Conservation (phyloP, 2,797 vertebrate species). For the Alectoris magna region DNA sequence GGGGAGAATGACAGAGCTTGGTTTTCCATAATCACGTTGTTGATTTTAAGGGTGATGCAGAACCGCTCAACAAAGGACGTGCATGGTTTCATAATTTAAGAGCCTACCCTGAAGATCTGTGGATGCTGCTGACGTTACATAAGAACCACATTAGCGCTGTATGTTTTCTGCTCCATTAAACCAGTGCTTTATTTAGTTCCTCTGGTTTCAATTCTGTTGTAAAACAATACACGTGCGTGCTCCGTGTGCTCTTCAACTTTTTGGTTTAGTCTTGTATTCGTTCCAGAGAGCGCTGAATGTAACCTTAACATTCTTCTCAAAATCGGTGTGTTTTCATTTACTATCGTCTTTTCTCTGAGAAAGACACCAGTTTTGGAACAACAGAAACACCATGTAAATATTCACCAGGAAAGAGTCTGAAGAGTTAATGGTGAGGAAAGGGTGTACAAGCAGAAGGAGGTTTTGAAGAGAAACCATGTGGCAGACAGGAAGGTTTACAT, state of each 20-base stretch:
- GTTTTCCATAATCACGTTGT: not conserved
- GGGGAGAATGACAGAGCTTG: not conserved
- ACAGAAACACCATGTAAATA: not conserved
- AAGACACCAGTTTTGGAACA: not conserved
- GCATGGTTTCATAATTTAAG: not conserved
- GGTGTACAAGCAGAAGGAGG: not conserved
- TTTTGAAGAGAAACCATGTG: not conserved
- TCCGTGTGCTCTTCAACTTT: not conserved
- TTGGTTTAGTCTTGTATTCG: not conserved
- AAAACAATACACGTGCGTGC: not conserved
- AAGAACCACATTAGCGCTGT: not conserved
- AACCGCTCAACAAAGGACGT: not conserved
- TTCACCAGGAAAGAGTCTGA: not conserved
- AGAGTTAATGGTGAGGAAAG: not conserved
- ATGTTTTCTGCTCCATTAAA: conserved; percentile 41
- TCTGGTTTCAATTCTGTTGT: conserved; percentile 39
- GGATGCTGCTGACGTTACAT: not conserved
- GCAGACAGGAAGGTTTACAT: not conserved
- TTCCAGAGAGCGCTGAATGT: not conserved
- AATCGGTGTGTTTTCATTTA: not conserved
- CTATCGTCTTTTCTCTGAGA: not conserved
- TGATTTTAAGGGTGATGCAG: not conserved
- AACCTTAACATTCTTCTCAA: not conserved
- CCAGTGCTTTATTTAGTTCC: conserved; percentile 36
- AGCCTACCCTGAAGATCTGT: conserved; percentile 7